Conservation (phyloP, 2,113 vertebrate genomes). For the Procavia capensis region DNA sequence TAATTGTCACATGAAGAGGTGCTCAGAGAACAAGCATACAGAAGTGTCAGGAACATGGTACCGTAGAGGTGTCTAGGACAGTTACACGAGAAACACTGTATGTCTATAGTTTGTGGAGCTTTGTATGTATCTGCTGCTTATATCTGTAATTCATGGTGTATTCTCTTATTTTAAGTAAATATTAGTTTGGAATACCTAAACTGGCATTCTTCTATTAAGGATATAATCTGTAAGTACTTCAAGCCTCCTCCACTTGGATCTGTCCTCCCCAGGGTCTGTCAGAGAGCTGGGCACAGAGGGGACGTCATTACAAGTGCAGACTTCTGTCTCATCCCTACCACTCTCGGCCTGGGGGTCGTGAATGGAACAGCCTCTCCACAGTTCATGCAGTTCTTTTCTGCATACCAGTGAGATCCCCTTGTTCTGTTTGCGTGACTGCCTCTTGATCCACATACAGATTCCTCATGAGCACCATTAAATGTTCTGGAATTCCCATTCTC, state of each 20-base stretch:
- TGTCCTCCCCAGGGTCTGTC: not conserved
- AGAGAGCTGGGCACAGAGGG: not conserved
- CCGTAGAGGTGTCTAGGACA: not conserved
- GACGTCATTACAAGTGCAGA: not conserved
- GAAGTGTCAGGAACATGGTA: not conserved
- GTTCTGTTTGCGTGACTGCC: no score
- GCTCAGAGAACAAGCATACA: not conserved
- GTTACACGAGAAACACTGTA: not conserved
- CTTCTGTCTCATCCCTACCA: not conserved
- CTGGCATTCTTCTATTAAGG: not conserved
- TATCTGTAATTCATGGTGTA: not conserved
- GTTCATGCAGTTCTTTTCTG: not conserved
- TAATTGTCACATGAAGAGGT: not conserved
- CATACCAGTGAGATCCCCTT: no score
- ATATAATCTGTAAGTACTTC: not conserved
- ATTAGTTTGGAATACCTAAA: not conserved
- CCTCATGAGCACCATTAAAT: no score
- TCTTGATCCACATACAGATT: no score
- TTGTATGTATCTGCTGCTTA: not conserved
- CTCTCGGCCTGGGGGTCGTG: not conserved
- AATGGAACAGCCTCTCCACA: not conserved
- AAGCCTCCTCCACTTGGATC: not conserved
- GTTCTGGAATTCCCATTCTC: no score
- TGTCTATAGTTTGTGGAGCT: not conserved
- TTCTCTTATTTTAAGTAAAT: slow-evolving; percentile 41